Evolutionary conservation across 2,113 vertebrate species (phyloP).

Genomic region (Alosa alosa): DNA sequence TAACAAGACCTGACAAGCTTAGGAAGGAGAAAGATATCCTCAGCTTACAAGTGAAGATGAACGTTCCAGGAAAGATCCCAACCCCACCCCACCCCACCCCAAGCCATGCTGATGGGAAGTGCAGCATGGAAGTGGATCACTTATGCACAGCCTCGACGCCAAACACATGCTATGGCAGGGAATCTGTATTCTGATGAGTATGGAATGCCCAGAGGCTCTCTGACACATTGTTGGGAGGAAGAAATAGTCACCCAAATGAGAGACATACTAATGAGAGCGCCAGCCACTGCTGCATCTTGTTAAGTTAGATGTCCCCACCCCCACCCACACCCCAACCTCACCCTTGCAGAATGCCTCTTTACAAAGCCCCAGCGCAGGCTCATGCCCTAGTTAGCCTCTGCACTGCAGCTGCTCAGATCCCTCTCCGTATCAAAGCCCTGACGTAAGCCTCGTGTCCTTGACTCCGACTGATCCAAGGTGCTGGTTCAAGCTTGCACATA

Average conservation of each 20-base stretch:
- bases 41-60: conserved; percentile 38
- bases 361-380: not conserved
- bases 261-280: conserved; percentile 48
- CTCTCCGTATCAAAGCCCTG: not conserved
- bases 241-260: conserved; percentile 41
- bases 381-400: conserved; percentile 27
- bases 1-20: conserved; percentile 68
- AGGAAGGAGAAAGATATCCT: conserved; percentile 48
- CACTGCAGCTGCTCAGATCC: conserved; percentile 4
- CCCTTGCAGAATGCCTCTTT: not conserved
- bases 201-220: conserved; percentile 46
- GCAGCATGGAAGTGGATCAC: not conserved
- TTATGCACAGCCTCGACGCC: conserved; percentile 28
- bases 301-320: conserved; percentile 30
- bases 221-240: conserved; percentile 37
- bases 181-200: conserved; percentile 32
- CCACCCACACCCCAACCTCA: not conserved
- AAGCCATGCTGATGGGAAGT: not conserved
- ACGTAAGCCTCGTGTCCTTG: conserved; percentile 30
- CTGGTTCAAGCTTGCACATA: conserved; percentile 27
- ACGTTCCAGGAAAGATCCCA: conserved; percentile 42
- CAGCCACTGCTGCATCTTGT: conserved; percentile 33
- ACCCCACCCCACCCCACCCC: not conserved
- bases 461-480: conserved; percentile 42
- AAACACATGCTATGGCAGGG: conserved; percentile 30